Base-by-base conservation (phyloP, 1,140 invertebrate genomes). In the Platyscapa corneri region DNA sequence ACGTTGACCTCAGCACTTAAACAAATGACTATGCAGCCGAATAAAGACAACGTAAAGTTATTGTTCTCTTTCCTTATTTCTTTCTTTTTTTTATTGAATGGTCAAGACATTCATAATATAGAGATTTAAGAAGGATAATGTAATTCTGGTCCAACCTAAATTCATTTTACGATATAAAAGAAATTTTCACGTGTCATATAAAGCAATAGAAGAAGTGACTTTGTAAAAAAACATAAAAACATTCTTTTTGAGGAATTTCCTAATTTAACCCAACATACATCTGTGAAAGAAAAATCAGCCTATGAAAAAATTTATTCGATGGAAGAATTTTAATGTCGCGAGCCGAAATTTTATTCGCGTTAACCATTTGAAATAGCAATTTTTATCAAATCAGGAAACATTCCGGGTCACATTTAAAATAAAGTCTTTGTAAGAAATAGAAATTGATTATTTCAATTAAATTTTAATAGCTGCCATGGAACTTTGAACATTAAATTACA, bases 171-270 rank as follows among this genome's bases (percentile, higher is more conserved):
- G 23, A 60, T 20, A 39, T 27, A 42, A 78, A 37, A 34, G 32
- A 60, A 60, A 56, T 78, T 78, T 78, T 34, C 53, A 23, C 27
- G 23, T 39, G 32, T 60, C 16, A 70, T 70, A 70, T 3, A 70
- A 70, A n/a, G 7, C 67, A 30, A 42, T 65, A 27, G 0, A 20
- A 37, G 14, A 2, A 37, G 2, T 32, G 64, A 80, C 53, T 46
- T 46, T 46, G 14, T 32, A 20, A n/a, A 1, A 46, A 37, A 67
- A 46, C 12, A 30, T 30, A 75, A 80, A 80, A 80, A 60, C 72
- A 70, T 70, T 70, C 67, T 70, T 70, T 70, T 75, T 16, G 39
- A 46, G 78, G 60, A 80, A 80, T 80, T 80, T 80, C n/a, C 18
- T 23, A 39, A 80, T 80, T 80, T 80, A 80, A 14, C 39, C 16